These are phyloP conservation scores for Pantelozetes paolii DNA, from an alignment of 2,888 invertebrate genomes.

Conservation along the genomic window DNA sequence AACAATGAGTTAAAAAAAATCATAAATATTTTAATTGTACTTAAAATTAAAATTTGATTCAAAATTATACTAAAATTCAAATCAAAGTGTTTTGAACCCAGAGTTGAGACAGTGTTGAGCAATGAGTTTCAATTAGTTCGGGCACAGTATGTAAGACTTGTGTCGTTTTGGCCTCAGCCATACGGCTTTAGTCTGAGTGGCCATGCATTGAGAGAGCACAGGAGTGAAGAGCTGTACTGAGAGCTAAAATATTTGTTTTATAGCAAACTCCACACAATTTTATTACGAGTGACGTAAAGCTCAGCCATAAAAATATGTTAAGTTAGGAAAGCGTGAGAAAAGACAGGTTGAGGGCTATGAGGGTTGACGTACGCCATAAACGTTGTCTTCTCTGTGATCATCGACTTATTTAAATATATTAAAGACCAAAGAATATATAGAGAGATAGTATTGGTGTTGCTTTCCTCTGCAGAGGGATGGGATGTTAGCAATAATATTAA, in stretches of 20 bases:
- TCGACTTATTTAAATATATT: slow-evolving; percentile 23
- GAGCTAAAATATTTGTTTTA: slow-evolving; percentile 8
- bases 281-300: neutral
- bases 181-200: neutral
- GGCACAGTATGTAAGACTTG: neutral
- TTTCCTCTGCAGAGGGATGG: neutral
- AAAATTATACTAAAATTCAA: neutral
- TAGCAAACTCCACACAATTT: slow-evolving; percentile 2
- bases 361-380: slow-evolving; percentile 19
- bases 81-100: neutral
- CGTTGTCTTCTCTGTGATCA: slow-evolving; percentile 27
- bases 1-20: neutral
- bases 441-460: neutral
- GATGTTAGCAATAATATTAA: neutral
- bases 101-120: neutral
- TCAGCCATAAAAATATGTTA: slow-evolving; percentile 11
- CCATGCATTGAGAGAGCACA: neutral
- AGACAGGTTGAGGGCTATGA: neutral
- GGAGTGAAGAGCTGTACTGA: neutral
- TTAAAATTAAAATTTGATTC: neutral
- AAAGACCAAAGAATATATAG: neutral
- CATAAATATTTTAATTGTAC: neutral
- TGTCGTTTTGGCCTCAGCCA: neutral
- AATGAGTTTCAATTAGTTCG: slow-evolving; percentile 14
- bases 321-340: slow-evolving; percentile 35